Evolutionary conservation across 2,797 vertebrate species (phyloP), one percentile per base, ranked within the genome.

Genomic region (Gephyroberyx darwinii): DNA sequence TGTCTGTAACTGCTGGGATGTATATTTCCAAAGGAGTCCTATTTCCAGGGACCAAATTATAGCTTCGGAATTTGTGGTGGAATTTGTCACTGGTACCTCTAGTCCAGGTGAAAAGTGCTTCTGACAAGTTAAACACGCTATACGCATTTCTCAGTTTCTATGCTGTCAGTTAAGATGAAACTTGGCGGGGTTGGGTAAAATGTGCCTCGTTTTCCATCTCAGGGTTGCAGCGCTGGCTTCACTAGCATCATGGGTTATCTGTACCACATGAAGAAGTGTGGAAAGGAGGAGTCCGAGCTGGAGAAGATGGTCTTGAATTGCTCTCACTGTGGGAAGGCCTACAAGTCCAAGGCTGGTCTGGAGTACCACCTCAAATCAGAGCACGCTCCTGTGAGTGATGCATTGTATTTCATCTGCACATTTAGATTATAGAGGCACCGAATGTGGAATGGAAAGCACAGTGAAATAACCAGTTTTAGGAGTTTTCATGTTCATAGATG

Each of bases 181-280:
- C 22, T 5, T 54, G 10, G 13, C 12, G 7, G 17, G 13, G 31
- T 8, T 13, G 52, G 30, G 53, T 33, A 33, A 55, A 14, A 8
- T 65, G 39, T 60, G n/a, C 31, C 55, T 9, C 26, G 5, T 17
- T 48, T 65, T 5, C 12, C 14, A 45, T 10, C 51, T 22, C 79
- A 98, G 96, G 96, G 96, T 78, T 98, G 97, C 63, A 93, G 68
- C 0, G 96, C 96, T 65, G 96, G 94, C 81, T 98, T 98, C 85
- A 97, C 95, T 73, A 98, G 96, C 89, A 95, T 98, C 73, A 96
- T 97, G 96, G 97, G 97, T 17, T 98, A 98, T 59, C 85, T 97
- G 0, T 98, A 98, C 84, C 96, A 98, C 81, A 82, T 93, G 82
- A 97, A 93, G 89, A 98, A 97, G 85, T 98, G 97, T 80, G 97